Evolutionary conservation across 1,140 invertebrate genomes (phyloP).

Genomic region (Zaprionus ghesquierei): DNA sequence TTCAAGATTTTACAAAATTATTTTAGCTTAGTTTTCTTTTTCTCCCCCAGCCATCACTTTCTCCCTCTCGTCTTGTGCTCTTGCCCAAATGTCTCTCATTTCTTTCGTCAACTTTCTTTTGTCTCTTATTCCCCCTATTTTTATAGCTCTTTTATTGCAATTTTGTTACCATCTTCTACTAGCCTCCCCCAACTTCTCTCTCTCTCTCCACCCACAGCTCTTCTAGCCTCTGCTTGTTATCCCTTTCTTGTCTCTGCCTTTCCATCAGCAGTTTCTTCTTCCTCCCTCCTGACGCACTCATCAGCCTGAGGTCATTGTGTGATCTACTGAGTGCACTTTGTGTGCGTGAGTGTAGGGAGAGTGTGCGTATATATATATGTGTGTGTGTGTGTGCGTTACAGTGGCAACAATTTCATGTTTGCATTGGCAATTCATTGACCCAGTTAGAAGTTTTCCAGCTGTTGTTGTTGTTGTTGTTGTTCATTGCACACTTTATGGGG

Average conservation of each 20-base stretch:
- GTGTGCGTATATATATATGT: slow-evolving; percentile 9
- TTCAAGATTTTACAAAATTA: too few relatives aligned
- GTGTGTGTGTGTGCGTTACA: not conserved
- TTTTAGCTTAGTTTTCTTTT: too few relatives aligned
- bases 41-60: too few relatives aligned
- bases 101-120: too few relatives aligned
- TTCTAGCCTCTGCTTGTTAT: not conserved
- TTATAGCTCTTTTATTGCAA: too few relatives aligned
- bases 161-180: too few relatives aligned
- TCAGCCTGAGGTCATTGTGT: slow-evolving; percentile 15
- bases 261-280: not conserved
- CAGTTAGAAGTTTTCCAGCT: slow-evolving; percentile 62
- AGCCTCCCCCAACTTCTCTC: not conserved
- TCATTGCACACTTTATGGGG: slow-evolving; percentile 71
- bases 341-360: not conserved
- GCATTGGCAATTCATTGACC: slow-evolving; percentile 72
- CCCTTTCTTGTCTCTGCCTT: not conserved
- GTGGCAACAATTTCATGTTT: slow-evolving; percentile 60
- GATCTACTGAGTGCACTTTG: slow-evolving; percentile 16
- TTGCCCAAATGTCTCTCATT: too few relatives aligned
- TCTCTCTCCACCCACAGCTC: too few relatives aligned
- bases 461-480: slow-evolving; percentile 34
- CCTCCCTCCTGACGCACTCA: not conserved
- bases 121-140: too few relatives aligned
- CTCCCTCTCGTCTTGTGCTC: too few relatives aligned